Base-by-base conservation (phyloP, 2,113 vertebrate species). In the Speoplatyrhinus poulsoni region DNA sequence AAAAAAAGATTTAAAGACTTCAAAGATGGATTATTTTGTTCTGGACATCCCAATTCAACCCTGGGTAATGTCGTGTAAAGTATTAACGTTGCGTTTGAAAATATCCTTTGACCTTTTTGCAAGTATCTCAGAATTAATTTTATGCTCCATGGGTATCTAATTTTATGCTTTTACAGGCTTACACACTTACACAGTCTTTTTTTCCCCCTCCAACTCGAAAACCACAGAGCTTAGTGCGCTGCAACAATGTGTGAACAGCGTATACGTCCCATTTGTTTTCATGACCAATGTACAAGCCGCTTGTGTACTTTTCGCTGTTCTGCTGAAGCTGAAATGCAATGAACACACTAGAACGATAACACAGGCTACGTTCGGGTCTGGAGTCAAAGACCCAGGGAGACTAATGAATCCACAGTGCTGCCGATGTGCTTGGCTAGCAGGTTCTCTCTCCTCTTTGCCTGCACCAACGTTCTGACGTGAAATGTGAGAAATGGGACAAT, bases 401-500 rank as follows among this genome's bases (percentile, higher is more conserved):
- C 69, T 87, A 86, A 88, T 87, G 78, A 80, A 85, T 83, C 81
- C 81, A 73, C 50, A 63, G 52, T 67, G 74, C 63, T 48, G 69
- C 54, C 81, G 74, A 75, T 75, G 76, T 79, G 83, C 83, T 78
- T 54, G 85, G 79, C 79, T 62, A 64, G 84, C 81, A 83, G 57
- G 47, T 77, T 75, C 77, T 19, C 19, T 16, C 12, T 62, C 41
- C 0, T 77, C 59, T 72, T 55, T 75, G 86, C 85, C 82, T 83
- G 82, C 73, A 62, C 71, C 69, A 85, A 88, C 72, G 85, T 87
- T 78, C 19, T 3, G 48, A 83, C 86, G 84, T 77, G 71, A 86
- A 90, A 89, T 81, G 83, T 84, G 79, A 89, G 86, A 88, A 92
- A 87, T 87, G 85, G 85, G 84, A 79, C 87, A 88, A 89, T 90